Evolutionary conservation across 2,797 vertebrate species (phyloP), one percentile per base, ranked within the genome.

Genomic region (Tenualosa ilisha): DNA sequence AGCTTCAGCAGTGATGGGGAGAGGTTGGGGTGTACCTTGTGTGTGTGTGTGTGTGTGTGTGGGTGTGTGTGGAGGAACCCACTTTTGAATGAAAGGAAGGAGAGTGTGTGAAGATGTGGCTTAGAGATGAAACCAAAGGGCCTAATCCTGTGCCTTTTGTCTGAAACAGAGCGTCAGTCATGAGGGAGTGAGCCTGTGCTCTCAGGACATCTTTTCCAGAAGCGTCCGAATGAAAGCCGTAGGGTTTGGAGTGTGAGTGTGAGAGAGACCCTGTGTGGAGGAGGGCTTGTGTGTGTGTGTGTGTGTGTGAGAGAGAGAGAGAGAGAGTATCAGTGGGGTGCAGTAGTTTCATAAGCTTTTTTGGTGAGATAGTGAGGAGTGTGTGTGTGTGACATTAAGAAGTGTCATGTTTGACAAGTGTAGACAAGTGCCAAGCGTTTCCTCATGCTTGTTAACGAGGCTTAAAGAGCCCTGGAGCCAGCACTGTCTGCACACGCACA

Each of bases 361-460:
- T 79, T 82, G n/a, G 49, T 79, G 81, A 24, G 6, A 31, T 51
- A 84, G 43, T 22, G 24, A 6, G 15, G 53, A 37, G 63, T 26
- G 83, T 46, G 26, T 37, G 68, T 26, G 75, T 72, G 63, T 85
- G 82, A 86, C 81, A 85, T 86, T 81, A 82, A 46, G 49, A 86
- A 68, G 86, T 81, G 81, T 85, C 49, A 59, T 84, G 72, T 86
- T 83, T 87, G 86, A 87, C 88, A 87, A 87, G 68, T 65, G 84
- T 72, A 83, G 83, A 83, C 37, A 8, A 49, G 84, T 56, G 31
- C 50, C 56, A 75, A 83, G 61, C 65, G 63, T 82, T 65, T 82
- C 54, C 37, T 37, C 83, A 61, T 56, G 81, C 82, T 63, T 82
- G 26, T 82, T 89, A 89, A 89, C 87, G 84, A 87, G 86, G 82